Evolutionary conservation across 2,888 invertebrate species (phyloP).

Genomic region (Hololepta plana): DNA sequence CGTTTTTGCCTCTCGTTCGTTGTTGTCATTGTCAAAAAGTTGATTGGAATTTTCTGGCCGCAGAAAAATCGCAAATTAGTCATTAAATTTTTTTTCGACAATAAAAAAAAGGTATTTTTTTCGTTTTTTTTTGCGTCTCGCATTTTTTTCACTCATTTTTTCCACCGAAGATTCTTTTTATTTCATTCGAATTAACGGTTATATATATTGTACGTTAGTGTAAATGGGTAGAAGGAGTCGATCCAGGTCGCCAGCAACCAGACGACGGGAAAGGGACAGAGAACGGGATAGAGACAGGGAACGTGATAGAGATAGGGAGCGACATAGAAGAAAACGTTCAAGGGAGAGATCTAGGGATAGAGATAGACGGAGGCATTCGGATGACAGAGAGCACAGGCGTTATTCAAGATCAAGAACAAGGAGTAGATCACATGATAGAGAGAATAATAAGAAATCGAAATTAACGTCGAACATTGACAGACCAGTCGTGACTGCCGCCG

Average conservation of each 20-base stretch:
- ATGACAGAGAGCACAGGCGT: conserved; percentile 27
- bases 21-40: conserved; percentile 14
- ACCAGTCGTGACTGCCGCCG: conserved; percentile 58
- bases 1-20: conserved; percentile 20
- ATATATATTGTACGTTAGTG: conserved; percentile 1
- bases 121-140: conserved; percentile 10
- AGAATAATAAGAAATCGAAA: conserved; percentile 16
- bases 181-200: conserved; percentile 6
- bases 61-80: no score
- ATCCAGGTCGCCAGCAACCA: conserved; percentile 29
- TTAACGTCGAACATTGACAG: conserved; percentile 28
- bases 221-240: conserved; percentile 34
- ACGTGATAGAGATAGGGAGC: conserved; percentile 27
- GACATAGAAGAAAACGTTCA: conserved; percentile 25
- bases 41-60: conserved; percentile 8
- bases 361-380: conserved; percentile 27
- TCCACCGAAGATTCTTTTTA: no score
- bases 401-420: conserved; percentile 22
- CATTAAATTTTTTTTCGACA: no score
- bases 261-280: conserved; percentile 32
- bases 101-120: conserved; percentile 5
- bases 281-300: conserved; percentile 28
- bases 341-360: conserved; percentile 25
- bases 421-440: conserved; percentile 10
- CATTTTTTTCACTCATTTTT: conserved; percentile 10